Base-by-base conservation (phyloP, 2,113 vertebrate species). In the Aix galericulata region DNA sequence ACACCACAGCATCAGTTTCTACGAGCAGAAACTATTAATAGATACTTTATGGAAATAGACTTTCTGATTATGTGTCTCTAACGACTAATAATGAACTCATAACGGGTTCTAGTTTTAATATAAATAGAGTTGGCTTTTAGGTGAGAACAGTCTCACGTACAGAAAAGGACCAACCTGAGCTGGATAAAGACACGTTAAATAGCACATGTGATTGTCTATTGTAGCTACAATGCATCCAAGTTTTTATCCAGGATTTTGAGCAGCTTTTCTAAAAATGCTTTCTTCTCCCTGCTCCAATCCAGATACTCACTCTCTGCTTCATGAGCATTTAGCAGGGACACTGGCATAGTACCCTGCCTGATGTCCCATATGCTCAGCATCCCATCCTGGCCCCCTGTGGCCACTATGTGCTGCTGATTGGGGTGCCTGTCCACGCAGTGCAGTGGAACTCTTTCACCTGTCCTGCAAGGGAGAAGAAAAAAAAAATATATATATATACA, bases 331-430 rank as follows among this genome's bases (percentile, higher is more conserved):
- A 99, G 98, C n/a, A 99, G 97, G 25, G 99, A 99, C 89, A 99
- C 98, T 27, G 99, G 99, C 85, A 98, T 96, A 66, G 91, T 98
- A 76, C 98, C 98, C 90, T 99, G 99, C 95, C 99, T 98, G 73
- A 99, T 98, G 67, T 99, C 99, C 99, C 99, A 99, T 89, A 99
- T 98, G 89, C 98, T 99, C 83, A 99, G 96, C 99, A 99, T 99
- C 77, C 99, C 99, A 62, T 99, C 99, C 97, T 99, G 99, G 76
- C 99, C 99, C 21, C 99, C 99, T 0, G 99, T 99, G 64, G 99
- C 99, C 91, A 99, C 99, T 68, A 99, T 98, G 88, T 99, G 99
- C 97, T 99, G 99, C 82, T 99, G 99, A 97, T 98, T 99, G 6
- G 99, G 99, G 97, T 99, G 99, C 96, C 98, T 98, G 91, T 99